These are phyloP conservation scores for Bothrops jararaca DNA, from an alignment of 2,113 vertebrate species.

Conservation along the genomic window DNA sequence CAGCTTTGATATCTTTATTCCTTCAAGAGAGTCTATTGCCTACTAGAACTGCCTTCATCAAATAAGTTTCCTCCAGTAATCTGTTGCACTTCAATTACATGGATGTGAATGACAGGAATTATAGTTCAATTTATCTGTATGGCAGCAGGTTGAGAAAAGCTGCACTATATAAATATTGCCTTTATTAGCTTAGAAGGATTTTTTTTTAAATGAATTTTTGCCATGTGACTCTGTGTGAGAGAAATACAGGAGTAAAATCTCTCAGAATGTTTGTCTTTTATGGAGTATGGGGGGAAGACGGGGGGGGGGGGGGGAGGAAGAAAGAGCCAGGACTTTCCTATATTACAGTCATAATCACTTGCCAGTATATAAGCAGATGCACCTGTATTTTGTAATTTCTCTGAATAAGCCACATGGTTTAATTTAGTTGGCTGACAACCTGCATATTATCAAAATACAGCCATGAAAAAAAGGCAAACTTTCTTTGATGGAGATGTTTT, in stretches of 20 bases:
- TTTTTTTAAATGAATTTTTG: conserved; percentile 25
- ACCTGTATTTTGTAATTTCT: conserved; percentile 33
- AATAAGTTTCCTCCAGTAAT: neutral
- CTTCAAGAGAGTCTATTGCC: conserved; percentile 29
- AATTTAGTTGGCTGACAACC: neutral
- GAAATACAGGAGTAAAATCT: conserved; percentile 43
- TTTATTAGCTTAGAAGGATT: neutral
- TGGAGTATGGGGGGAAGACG: neutral
- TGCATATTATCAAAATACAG: neutral
- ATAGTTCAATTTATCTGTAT: neutral
- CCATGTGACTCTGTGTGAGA: conserved; percentile 46
- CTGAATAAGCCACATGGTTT: neutral
- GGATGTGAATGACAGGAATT: neutral
- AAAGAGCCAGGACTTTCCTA: neutral
- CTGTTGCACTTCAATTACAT: neutral
- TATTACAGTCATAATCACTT: neutral
- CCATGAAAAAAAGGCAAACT: conserved; percentile 3
- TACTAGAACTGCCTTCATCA: neutral
- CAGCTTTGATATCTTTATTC: conserved; percentile 28
- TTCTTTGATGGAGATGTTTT: conserved; percentile 42
- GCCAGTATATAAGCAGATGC: conserved; percentile 9
- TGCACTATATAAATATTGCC: neutral
- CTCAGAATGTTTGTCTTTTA: conserved; percentile 17
- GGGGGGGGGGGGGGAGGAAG: no score
- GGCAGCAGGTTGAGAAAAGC: neutral